Percentiles rank a stretch among this genome's conserved stretches.
Conservation (phyloP, 2,888 invertebrate species). For the Euzophera pinguis region DNA sequence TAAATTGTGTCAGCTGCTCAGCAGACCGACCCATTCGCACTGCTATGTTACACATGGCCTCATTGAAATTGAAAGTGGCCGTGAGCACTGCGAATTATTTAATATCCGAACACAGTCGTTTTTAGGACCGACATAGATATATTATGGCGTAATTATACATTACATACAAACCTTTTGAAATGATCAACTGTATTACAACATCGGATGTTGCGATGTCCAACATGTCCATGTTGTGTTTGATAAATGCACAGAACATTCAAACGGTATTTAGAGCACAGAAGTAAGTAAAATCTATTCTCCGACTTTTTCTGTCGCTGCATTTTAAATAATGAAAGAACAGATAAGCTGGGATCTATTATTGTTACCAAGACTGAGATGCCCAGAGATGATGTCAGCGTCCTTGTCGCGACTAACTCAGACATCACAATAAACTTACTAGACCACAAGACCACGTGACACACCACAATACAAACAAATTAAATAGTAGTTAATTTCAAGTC, state of each 20-base stretch:
- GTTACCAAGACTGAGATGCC: neutral
- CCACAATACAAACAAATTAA: too few relatives aligned
- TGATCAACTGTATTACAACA: neutral
- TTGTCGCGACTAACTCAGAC: neutral
- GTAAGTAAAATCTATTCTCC: too few relatives aligned
- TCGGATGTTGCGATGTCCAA: neutral
- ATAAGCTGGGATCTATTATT: neutral
- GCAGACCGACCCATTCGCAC: conserved; percentile 6
- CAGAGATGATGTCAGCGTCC: conserved; percentile 3
- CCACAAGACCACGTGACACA: neutral
- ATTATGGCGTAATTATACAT: neutral
- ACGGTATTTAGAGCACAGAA: too few relatives aligned
- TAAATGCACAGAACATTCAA: too few relatives aligned
- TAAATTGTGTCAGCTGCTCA: neutral
- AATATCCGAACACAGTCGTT: conserved; percentile 1
- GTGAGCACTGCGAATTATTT: conserved; percentile 11
- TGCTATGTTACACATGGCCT: conserved; percentile 11
- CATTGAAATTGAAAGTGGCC: conserved; percentile 14
- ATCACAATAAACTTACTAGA: neutral
- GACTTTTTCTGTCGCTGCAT: too few relatives aligned
- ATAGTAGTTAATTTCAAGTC: too few relatives aligned
- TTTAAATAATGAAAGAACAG: too few relatives aligned
- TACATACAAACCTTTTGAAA: too few relatives aligned
- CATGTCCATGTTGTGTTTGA: too few relatives aligned
- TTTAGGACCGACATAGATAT: neutral